Conservation (phyloP, 2,888 invertebrate species). For the Metacarcinus magister region DNA sequence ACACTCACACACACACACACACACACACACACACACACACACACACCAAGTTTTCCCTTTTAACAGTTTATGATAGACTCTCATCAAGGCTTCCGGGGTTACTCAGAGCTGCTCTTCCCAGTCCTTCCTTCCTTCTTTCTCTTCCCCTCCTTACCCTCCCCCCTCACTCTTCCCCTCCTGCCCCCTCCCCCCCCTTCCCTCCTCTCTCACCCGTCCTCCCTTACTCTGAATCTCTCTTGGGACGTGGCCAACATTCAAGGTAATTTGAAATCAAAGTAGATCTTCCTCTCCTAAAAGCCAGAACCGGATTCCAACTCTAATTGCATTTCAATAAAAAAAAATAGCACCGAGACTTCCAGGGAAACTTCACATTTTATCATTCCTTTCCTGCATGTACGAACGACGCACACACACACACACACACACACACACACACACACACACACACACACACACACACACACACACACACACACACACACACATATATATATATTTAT, state of each 20-base stretch:
- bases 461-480: slow-evolving; percentile 4
- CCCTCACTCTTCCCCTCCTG: neutral
- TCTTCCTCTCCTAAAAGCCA: slow-evolving; percentile 60
- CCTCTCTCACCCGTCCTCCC: neutral
- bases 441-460: neutral
- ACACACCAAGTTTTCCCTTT: neutral
- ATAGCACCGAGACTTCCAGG: neutral
- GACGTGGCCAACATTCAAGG: slow-evolving; percentile 57
- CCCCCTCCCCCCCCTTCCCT: neutral
- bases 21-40: slow-evolving; percentile 50
- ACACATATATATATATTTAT: too few relatives aligned
- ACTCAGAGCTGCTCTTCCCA: neutral
- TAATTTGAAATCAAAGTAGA: slow-evolving; percentile 69
- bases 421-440: slow-evolving; percentile 20
- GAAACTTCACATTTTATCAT: slow-evolving; percentile 34
- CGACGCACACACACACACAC: neutral
- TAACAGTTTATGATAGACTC: neutral
- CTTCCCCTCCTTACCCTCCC: neutral
- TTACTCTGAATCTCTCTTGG: neutral
- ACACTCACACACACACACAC: slow-evolving; percentile 27
- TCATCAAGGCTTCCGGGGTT: neutral
- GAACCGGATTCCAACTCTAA: slow-evolving; percentile 61
- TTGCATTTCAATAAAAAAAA: slow-evolving; percentile 55
- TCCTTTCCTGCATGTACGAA: neutral
- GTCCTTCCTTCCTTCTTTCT: neutral